Conservation (phyloP, 2,888 invertebrate species). For the Melieria picta region DNA sequence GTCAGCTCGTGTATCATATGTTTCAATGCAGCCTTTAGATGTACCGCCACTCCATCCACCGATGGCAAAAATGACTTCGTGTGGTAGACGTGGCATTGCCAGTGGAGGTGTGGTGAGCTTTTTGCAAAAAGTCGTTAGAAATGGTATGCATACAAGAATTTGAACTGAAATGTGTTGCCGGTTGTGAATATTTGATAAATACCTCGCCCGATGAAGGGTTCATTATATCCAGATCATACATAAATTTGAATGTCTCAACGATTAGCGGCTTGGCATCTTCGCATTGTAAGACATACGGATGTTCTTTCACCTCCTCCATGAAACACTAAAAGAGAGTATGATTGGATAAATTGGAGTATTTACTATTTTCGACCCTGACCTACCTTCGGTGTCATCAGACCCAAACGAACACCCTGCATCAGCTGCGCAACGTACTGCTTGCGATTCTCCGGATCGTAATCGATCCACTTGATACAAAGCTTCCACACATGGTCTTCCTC, state of each 20-base stretch:
- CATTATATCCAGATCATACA: slow-evolving; percentile 92
- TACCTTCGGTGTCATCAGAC: slow-evolving; percentile 82
- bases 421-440: slow-evolving; percentile 80
- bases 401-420: slow-evolving; percentile 83
- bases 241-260: slow-evolving; percentile 89
- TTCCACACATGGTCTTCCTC: slow-evolving; percentile 91
- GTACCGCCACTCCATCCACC: slow-evolving; percentile 79
- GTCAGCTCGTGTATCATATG: slow-evolving; percentile 89
- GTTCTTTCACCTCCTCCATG: slow-evolving; percentile 88
- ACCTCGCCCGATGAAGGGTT: slow-evolving; percentile 81
- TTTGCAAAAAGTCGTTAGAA: slow-evolving; percentile 45
- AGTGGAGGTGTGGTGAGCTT: slow-evolving; percentile 80
- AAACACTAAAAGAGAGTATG: slow-evolving; percentile 74
- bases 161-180: no score
- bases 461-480: slow-evolving; percentile 86
- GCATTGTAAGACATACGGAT: slow-evolving; percentile 84
- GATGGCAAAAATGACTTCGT: slow-evolving; percentile 87
- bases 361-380: slow-evolving; percentile 33
- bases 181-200: slow-evolving; percentile 15
- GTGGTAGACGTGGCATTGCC: slow-evolving; percentile 84
- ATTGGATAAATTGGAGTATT: neutral
- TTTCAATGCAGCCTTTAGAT: slow-evolving; percentile 76
- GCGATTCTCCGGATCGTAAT: slow-evolving; percentile 77
- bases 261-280: slow-evolving; percentile 88
- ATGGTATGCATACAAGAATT: slow-evolving; percentile 26